phyloP scores from a whole-genome alignment of 2,888 invertebrate genomes.

The Limnephilus rhombicus region DNA sequence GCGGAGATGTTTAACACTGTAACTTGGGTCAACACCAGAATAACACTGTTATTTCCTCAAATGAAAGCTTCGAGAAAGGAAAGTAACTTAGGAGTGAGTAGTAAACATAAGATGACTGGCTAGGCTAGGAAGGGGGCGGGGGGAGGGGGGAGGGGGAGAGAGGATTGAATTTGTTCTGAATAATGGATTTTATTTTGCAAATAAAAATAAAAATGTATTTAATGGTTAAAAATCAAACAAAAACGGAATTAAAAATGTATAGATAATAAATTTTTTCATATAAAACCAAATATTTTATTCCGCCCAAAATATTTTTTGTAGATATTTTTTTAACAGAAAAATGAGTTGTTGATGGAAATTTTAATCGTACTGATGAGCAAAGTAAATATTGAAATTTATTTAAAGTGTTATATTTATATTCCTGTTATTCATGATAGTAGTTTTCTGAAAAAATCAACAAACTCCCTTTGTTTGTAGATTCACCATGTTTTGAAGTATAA shows the following conservation, averaged over 20 bases:
- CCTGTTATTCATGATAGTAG: no score
- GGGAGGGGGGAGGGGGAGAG: neutral
- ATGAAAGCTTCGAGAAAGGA: neutral
- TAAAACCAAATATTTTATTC: constrained; percentile 17
- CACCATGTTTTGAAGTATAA: neutral
- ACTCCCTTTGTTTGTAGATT: neutral
- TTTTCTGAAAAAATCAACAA: neutral
- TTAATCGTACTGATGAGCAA: neutral
- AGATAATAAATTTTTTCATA: neutral
- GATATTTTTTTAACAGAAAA: neutral
- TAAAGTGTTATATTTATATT: neutral
- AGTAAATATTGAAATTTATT: neutral
- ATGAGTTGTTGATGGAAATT: neutral
- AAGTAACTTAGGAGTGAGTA: neutral
- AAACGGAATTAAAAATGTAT: neutral
- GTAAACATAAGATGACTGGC: constrained; percentile 37
- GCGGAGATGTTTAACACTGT: neutral
- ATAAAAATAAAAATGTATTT: neutral
- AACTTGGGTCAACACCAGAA: neutral
- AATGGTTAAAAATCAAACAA: neutral
- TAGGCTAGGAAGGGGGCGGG: constrained; percentile 21
- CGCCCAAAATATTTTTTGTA: constrained; percentile 37
- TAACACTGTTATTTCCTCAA: neutral
- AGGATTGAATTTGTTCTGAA: neutral
- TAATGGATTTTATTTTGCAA: neutral